phyloP scores from a whole-genome alignment of 1,140 invertebrate genomes.

The Stratiolaelaps scimitus region DNA sequence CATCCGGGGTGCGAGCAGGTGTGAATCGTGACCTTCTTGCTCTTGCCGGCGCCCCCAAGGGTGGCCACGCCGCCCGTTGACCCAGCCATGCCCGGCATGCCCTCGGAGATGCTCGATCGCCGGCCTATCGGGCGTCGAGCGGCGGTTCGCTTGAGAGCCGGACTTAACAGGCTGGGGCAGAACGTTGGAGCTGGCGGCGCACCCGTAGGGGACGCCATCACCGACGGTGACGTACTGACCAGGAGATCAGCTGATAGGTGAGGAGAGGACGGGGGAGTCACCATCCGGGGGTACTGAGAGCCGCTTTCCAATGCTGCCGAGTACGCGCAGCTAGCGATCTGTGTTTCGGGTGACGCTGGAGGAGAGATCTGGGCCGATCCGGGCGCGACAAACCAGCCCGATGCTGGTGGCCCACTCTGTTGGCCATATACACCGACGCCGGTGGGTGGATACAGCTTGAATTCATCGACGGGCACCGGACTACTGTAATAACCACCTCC shows the following conservation, averaged over 20 bases:
- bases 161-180: slow-evolving; percentile 5
- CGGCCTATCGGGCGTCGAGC: slow-evolving; percentile 37
- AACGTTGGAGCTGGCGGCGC: not conserved
- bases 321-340: slow-evolving; percentile 31
- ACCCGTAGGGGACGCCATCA: slow-evolving; percentile 2
- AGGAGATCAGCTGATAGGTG: slow-evolving; percentile 44
- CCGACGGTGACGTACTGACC: slow-evolving; percentile 21
- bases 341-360: slow-evolving; percentile 35
- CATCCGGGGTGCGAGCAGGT: slow-evolving; percentile 54
- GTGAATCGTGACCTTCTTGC: slow-evolving; percentile 46
- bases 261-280: slow-evolving; percentile 49
- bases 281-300: slow-evolving; percentile 40
- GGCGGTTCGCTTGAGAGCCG: slow-evolving; percentile 27
- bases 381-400: not conserved
- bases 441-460: slow-evolving; percentile 15
- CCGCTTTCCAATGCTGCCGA: slow-evolving; percentile 17
- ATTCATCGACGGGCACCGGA: not conserved
- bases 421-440: not conserved
- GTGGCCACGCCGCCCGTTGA: slow-evolving; percentile 28
- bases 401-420: not conserved
- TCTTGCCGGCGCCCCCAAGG: slow-evolving; percentile 1
- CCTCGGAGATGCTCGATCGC: slow-evolving; percentile 26
- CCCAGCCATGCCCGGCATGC: slow-evolving; percentile 8
- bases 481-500: slow-evolving; percentile 4
- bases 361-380: slow-evolving; percentile 34